Evolutionary conservation across 2,113 vertebrate genomes (phyloP).

Genomic region (Antidorcas marsupialis): DNA sequence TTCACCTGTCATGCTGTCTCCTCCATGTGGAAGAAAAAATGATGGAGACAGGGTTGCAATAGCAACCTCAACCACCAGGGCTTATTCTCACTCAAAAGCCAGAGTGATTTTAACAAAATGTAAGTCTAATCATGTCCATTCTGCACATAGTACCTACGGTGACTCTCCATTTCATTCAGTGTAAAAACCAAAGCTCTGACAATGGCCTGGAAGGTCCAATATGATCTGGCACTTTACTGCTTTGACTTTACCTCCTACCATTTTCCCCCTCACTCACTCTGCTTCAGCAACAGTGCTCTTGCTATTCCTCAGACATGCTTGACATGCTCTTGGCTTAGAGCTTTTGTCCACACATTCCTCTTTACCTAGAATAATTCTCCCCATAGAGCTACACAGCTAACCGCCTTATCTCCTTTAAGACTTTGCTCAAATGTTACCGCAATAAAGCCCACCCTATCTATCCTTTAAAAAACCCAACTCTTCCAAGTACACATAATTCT

Average conservation of each 20-base stretch:
- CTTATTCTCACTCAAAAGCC: background rate
- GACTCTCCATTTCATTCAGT: background rate
- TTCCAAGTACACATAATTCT: background rate
- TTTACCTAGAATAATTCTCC: background rate
- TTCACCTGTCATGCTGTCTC: background rate
- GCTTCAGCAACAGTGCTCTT: background rate
- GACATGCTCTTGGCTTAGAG: background rate
- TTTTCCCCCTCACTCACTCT: background rate
- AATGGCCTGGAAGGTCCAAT: background rate
- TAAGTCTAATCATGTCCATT: background rate
- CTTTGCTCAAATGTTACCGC: background rate
- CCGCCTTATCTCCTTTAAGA: background rate
- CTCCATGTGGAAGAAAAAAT: background rate
- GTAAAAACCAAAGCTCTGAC: background rate
- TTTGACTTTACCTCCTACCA: background rate
- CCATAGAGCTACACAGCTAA: background rate
- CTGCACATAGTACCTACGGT: background rate
- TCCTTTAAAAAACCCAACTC: background rate
- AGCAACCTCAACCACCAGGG: background rate
- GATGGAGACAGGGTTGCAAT: background rate
- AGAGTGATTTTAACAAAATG: background rate
- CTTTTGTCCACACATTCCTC: background rate
- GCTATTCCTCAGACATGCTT: background rate
- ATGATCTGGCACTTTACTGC: background rate
- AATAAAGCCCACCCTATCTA: background rate